A percentile compares a stretch with the other conserved stretches of the same genome.
Conservation (phyloP, 2,113 vertebrate species). For the Varanus komodoensis region DNA sequence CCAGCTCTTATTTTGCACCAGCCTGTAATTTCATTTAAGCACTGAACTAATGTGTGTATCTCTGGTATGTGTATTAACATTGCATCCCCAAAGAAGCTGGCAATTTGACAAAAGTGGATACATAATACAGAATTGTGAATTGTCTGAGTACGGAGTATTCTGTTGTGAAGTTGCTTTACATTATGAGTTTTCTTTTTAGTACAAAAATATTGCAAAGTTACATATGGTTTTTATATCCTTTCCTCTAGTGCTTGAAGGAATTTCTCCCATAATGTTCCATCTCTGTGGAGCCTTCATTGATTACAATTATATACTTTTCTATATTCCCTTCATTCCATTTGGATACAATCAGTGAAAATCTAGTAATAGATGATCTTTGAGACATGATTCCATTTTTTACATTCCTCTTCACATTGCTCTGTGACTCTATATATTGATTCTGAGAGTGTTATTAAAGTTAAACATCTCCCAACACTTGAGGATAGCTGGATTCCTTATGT, state of each 20-base stretch:
- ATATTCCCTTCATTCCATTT: constrained; percentile 28
- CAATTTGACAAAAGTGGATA: not conserved
- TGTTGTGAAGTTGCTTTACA: constrained; percentile 51
- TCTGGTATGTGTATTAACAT: not conserved
- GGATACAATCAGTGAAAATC: not conserved
- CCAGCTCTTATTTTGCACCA: not conserved
- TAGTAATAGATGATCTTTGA: constrained; percentile 18
- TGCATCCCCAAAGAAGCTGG: not conserved
- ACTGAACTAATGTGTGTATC: not conserved
- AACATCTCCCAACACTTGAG: not conserved
- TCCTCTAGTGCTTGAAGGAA: constrained; percentile 36
- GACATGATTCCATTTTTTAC: constrained; percentile 22
- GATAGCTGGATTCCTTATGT: not conserved
- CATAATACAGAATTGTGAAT: constrained; percentile 43
- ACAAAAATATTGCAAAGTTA: constrained; percentile 47
- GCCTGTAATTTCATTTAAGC: not conserved
- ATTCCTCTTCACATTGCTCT: constrained; percentile 15
- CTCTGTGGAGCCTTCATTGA: constrained; percentile 2
- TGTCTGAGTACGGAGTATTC: constrained; percentile 39
- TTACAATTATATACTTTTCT: constrained; percentile 32
- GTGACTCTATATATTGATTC: not conserved
- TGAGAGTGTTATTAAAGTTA: not conserved
- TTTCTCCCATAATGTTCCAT: constrained; percentile 40
- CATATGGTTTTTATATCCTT: constrained; percentile 56
- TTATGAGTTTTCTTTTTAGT: constrained; percentile 28